Conservation (phyloP, 2,888 invertebrate species). For the Papilio gigon region DNA sequence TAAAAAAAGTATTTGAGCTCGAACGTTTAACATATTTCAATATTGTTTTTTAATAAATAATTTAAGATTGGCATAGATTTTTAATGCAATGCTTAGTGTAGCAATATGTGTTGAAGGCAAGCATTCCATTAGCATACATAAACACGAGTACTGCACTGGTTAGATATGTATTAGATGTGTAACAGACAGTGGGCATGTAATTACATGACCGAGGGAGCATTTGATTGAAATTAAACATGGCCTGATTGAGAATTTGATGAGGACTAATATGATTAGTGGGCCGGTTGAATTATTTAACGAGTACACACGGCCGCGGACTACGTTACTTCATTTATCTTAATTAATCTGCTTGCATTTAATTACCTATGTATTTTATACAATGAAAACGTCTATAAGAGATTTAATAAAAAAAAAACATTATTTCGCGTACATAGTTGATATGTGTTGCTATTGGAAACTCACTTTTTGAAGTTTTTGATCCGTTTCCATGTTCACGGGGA, state of each 20-base stretch:
- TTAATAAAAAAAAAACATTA: no score
- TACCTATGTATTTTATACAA: no score
- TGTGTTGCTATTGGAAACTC: no score
- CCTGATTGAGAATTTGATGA: conserved; percentile 59
- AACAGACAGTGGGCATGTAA: conserved; percentile 55
- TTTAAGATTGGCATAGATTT: conserved; percentile 38
- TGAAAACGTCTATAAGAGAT: no score
- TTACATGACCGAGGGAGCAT: conserved; percentile 57
- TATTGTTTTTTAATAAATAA: background rate
- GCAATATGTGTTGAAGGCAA: conserved; percentile 59
- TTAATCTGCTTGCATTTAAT: no score
- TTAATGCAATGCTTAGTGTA: conserved; percentile 49
- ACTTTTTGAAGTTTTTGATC: no score
- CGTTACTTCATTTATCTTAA: background rate
- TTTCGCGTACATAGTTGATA: no score
- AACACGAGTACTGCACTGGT: conserved; percentile 31
- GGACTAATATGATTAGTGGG: conserved; percentile 32
- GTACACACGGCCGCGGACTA: background rate
- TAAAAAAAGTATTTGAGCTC: no score
- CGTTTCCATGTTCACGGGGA: no score
- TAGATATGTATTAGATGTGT: conserved; percentile 48
- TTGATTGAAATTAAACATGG: conserved; percentile 67
- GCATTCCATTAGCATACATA: conserved; percentile 54
- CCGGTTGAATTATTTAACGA: conserved; percentile 25
- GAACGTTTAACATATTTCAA: conserved; percentile 5